A percentile compares a stretch with the other conserved stretches of the same genome.
Evolutionary conservation across 2,888 invertebrate species (phyloP).

Genomic region (Zaprionus bogoriensis): DNA sequence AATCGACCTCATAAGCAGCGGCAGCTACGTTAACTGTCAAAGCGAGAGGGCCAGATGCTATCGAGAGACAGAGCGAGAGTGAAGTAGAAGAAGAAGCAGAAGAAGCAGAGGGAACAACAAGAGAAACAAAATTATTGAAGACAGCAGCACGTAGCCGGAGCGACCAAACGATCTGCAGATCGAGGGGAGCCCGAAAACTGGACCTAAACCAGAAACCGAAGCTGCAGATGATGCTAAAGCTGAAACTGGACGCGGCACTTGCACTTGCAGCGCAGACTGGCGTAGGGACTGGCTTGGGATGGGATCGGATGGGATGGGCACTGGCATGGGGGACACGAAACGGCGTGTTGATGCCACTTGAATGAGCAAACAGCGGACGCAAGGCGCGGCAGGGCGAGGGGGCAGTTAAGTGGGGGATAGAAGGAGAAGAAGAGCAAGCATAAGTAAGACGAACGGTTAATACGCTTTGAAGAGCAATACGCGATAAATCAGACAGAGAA

Average conservation of each 20-base stretch:
- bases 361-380: slow-evolving; percentile 57
- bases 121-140: slow-evolving; percentile 54
- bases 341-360: slow-evolving; percentile 73
- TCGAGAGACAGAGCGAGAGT: not conserved
- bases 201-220: slow-evolving; percentile 8
- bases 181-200: slow-evolving; percentile 21
- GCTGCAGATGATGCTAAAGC: slow-evolving; percentile 3
- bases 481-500: too few relatives aligned
- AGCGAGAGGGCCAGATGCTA: not conserved
- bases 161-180: slow-evolving; percentile 35
- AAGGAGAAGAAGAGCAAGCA: not conserved
- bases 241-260: slow-evolving; percentile 1
- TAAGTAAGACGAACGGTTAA: slow-evolving; percentile 5
- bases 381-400: slow-evolving; percentile 3
- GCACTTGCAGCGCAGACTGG: not conserved
- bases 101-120: not conserved
- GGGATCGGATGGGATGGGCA: not conserved
- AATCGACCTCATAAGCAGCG: slow-evolving; percentile 67
- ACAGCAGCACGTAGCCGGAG: slow-evolving; percentile 43
- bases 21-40: slow-evolving; percentile 62
- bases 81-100: not conserved
- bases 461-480: slow-evolving; percentile 5
- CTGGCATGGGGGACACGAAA: slow-evolving; percentile 44
- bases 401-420: not conserved
- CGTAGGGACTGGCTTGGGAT: not conserved